Percentiles rank a stretch among this genome's conserved stretches.
These are phyloP conservation scores for Bujurquina vittata DNA, from an alignment of 2,113 vertebrate species.

Conservation along the genomic window DNA sequence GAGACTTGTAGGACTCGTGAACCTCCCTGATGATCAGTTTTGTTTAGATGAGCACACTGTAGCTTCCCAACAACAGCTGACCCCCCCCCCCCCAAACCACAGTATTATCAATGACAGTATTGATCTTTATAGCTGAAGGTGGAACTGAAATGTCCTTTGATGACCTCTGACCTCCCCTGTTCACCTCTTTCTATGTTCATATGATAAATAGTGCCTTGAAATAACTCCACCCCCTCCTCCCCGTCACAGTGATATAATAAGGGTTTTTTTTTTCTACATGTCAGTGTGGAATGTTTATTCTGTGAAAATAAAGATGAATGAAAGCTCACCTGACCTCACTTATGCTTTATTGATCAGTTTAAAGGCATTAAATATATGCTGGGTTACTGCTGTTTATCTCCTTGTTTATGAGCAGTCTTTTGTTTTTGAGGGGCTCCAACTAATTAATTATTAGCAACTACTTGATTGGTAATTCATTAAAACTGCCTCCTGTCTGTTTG, in stretches of 20 bases:
- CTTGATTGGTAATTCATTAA: neutral
- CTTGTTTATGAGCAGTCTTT: neutral
- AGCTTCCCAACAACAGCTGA: neutral
- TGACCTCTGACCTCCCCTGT: constrained; percentile 8
- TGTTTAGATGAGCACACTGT: constrained; percentile 16
- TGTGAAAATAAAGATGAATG: constrained; percentile 2
- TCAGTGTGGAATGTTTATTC: constrained; percentile 10
- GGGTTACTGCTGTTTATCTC: neutral
- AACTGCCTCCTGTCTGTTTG: neutral
- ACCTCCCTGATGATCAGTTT: neutral
- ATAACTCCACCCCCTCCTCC: neutral
- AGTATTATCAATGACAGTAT: neutral
- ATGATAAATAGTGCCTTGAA: constrained; percentile 76
- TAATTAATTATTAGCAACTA: accelerated
- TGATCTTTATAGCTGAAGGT: constrained; percentile 14
- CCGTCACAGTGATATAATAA: neutral
- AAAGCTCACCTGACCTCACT: neutral
- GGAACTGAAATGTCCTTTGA: neutral
- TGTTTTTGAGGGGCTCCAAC: too few species aligned
- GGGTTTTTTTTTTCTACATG: neutral
- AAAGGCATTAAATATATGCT: neutral
- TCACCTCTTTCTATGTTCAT: constrained; percentile 51
- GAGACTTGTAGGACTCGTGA: constrained; percentile 10
- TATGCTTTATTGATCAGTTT: neutral
- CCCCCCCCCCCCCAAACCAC: neutral